A percentile compares a stretch with the other conserved stretches of the same genome.
Evolutionary conservation across 2,113 vertebrate genomes (phyloP).

Genomic region (Hucho hucho): DNA sequence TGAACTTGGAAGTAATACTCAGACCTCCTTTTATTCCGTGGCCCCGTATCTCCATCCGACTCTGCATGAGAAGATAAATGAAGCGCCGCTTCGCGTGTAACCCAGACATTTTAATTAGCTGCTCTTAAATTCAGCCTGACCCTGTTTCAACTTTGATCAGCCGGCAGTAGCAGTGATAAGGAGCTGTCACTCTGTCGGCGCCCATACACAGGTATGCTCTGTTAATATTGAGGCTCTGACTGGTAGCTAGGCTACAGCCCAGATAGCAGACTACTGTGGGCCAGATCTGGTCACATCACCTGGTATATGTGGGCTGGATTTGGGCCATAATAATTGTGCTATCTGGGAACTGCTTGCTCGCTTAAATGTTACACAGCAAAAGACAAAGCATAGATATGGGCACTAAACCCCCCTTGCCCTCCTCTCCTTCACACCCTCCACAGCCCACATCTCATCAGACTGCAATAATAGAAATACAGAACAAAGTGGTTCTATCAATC

Average conservation of each 20-base stretch:
- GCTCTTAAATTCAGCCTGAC: constrained; percentile 73
- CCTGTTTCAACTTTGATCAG: constrained; percentile 74
- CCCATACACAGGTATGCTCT: too few species aligned
- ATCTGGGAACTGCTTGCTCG: too few species aligned
- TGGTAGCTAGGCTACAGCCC: too few species aligned
- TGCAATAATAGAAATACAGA: constrained; percentile 30
- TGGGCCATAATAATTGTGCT: too few species aligned
- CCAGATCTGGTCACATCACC: too few species aligned
- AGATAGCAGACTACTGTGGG: too few species aligned
- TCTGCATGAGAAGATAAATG: constrained; percentile 51
- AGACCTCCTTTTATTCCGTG: constrained; percentile 12
- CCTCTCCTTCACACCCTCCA: too few species aligned
- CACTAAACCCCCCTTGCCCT: too few species aligned
- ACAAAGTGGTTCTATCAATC: constrained; percentile 51
- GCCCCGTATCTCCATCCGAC: constrained; percentile 14
- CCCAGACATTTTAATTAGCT: constrained; percentile 78
- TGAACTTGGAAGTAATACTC: constrained; percentile 29
- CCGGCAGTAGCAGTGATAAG: constrained; percentile 64
- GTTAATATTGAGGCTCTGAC: too few species aligned
- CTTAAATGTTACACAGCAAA: not conserved
- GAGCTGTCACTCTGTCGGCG: constrained; percentile 63
- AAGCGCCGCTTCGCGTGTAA: constrained; percentile 53
- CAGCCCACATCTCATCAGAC: constrained; percentile 16
- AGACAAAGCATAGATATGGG: not conserved
- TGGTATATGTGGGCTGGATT: too few species aligned